Percentiles rank a stretch among this genome's conserved stretches.
Evolutionary conservation across 2,797 vertebrate genomes (phyloP).

Genomic region (Cynodonichthys magdalenae): DNA sequence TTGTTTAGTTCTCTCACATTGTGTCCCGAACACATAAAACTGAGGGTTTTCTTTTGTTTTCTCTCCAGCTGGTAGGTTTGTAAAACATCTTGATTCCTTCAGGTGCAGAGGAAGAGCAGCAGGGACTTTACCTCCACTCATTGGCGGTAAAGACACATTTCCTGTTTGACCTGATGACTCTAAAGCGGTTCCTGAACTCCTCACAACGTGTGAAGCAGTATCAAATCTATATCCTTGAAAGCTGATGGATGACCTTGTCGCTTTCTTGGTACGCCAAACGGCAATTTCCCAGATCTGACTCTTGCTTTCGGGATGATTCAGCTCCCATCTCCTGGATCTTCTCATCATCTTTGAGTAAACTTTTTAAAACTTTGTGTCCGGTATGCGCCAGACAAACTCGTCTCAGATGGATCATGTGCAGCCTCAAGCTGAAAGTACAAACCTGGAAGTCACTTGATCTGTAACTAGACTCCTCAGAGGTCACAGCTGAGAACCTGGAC

Average conservation of each 20-base stretch:
- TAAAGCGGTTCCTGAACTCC: not conserved
- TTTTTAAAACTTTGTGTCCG: no score
- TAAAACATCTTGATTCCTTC: no score
- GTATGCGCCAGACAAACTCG: no score
- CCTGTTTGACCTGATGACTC: no score
- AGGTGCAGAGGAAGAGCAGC: no score
- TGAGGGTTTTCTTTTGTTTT: no score
- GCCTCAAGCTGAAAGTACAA: not conserved
- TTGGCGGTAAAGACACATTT: not conserved
- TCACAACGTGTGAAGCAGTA: constrained; percentile 66
- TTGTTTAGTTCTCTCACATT: no score
- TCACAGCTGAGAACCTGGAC: constrained; percentile 10
- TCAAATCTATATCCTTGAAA: constrained; percentile 37
- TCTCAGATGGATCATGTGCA: no score
- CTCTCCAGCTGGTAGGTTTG: no score
- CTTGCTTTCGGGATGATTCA: no score
- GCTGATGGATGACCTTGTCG: constrained; percentile 39
- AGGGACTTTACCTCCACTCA: not conserved
- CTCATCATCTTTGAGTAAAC: not conserved
- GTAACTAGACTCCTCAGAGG: constrained; percentile 71
- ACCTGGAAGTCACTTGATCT: constrained; percentile 68
- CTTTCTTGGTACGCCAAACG: constrained; percentile 21
- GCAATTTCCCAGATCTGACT: no score
- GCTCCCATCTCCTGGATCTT: constrained; percentile 31
- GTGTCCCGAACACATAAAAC: no score